Base-by-base conservation (phyloP, 1,140 invertebrate species). In the Hestina assimilis region DNA sequence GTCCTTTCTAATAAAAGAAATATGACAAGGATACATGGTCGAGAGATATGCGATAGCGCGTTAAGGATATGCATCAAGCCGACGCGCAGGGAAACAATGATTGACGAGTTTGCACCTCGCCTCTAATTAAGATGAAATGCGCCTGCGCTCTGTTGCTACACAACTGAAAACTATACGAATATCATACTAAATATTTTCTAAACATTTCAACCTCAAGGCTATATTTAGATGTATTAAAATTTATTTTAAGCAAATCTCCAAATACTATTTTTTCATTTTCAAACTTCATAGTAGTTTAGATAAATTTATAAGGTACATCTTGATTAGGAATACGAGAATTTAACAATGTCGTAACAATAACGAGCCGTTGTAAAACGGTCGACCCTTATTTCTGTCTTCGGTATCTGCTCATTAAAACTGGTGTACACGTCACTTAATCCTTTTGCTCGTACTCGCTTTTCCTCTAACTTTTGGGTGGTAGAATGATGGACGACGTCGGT, bases 381-480 rank as follows among this genome's bases (percentile, higher is more conserved):
- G 68, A 61, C 66, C 69, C 73, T 82, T 83, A 87, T 83, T 87
- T 87, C 79, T 84, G 79, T 87, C 80, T 81, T 75, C 81, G 66
- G 75, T 78, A 69, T 76, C 66, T 79, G 76, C 83, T 87, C 82
- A 87, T 87, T 87, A 87, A 85, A 87, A 72, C 73, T 59, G 54
- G 59, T 71, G 72, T 75, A 64, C 64, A 56, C 55, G 59, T 64
- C 58, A 59, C 61, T 58, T 43, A 51, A 51, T 83, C 72, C 57
- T 82, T 85, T 84, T 81, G 69, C 66, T 77, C 62, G 42, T 53
- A 40, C 62, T 41, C 56, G 75, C 50, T 85, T 78, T 87, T 79
- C 79, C 77, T 66, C 82, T 83, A 83, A 87, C 80, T 84, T 87
- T 87, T 75, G 84, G 82, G 84, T 85, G 79, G 84, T 84, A 77